These are phyloP conservation scores for Centropyge bicolor DNA, from an alignment of 2,797 vertebrate species.

Conservation along the genomic window DNA sequence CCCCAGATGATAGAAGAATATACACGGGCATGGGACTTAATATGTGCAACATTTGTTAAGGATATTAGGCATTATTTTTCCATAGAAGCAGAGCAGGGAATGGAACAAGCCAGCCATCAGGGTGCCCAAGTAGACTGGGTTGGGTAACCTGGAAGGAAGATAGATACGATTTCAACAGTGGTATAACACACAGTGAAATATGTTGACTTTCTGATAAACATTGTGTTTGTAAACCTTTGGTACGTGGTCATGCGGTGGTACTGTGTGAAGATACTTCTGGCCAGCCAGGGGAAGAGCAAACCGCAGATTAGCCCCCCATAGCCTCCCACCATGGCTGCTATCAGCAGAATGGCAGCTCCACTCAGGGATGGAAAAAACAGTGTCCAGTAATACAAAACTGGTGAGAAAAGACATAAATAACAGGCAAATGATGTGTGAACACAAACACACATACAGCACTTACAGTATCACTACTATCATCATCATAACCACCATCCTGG, in stretches of 20 bases:
- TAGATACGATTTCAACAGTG: conserved; percentile 12
- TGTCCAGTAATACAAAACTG: conserved; percentile 87
- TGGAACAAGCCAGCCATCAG: conserved; percentile 85
- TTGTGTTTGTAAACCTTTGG: conserved; percentile 80
- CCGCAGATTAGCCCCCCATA: conserved; percentile 82
- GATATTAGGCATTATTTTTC: conserved; percentile 87
- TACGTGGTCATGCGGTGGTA: conserved; percentile 87
- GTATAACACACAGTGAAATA: conserved; percentile 14
- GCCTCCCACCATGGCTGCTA: conserved; percentile 80
- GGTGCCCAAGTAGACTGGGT: conserved; percentile 87
- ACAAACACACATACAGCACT: not conserved
- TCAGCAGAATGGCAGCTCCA: conserved; percentile 82
- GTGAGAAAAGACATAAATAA: conserved; percentile 14
- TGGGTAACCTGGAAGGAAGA: conserved; percentile 82
- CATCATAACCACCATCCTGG: not conserved
- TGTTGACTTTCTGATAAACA: not conserved
- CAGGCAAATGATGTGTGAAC: not conserved
- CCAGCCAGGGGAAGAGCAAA: conserved; percentile 86
- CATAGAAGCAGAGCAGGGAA: conserved; percentile 85
- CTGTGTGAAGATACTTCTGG: conserved; percentile 85
- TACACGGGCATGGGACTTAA: not conserved
- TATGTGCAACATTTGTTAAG: conserved; percentile 60
- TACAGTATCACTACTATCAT: not conserved
- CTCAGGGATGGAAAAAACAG: conserved; percentile 83
- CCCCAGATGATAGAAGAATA: not conserved